Conservation (phyloP, 2,797 vertebrate species). For the Heteromormyrus szaboi region DNA sequence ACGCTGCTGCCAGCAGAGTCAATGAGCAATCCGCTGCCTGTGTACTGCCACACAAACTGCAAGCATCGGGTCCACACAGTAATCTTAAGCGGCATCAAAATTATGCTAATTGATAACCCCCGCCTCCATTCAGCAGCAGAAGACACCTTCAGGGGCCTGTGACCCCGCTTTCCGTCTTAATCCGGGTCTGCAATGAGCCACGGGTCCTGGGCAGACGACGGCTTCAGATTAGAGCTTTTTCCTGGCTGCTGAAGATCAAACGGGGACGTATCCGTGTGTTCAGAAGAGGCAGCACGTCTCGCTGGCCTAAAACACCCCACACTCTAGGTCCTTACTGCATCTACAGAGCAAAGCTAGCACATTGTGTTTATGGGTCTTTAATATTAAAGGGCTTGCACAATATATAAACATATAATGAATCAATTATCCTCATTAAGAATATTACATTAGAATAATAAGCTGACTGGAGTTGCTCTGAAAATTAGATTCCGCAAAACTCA, state of each 20-base stretch:
- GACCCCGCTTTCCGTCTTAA: background rate
- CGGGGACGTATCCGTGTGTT: background rate
- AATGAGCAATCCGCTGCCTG: slow-evolving; percentile 16
- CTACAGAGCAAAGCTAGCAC: background rate
- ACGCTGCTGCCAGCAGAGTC: slow-evolving; percentile 21
- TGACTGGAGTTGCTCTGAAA: background rate
- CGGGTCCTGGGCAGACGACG: background rate
- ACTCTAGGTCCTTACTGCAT: background rate
- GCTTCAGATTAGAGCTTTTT: background rate
- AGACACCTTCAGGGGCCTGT: background rate
- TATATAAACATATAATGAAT: background rate
- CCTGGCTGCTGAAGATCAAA: background rate
- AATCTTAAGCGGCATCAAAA: slow-evolving; percentile 13
- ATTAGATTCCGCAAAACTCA: slow-evolving; percentile 4
- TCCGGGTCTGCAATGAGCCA: background rate
- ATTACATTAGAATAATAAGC: background rate
- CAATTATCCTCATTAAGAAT: background rate
- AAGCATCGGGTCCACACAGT: slow-evolving; percentile 4
- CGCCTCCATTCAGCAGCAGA: background rate
- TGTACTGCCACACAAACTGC: slow-evolving; percentile 18
- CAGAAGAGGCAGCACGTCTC: background rate
- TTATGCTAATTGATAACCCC: slow-evolving; percentile 11
- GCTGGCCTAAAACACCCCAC: background rate
- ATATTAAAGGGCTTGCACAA: background rate
- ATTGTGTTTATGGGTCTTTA: background rate